Evolutionary conservation across 2,888 invertebrate species (phyloP).

Genomic region (Meiosimyza decipiens): DNA sequence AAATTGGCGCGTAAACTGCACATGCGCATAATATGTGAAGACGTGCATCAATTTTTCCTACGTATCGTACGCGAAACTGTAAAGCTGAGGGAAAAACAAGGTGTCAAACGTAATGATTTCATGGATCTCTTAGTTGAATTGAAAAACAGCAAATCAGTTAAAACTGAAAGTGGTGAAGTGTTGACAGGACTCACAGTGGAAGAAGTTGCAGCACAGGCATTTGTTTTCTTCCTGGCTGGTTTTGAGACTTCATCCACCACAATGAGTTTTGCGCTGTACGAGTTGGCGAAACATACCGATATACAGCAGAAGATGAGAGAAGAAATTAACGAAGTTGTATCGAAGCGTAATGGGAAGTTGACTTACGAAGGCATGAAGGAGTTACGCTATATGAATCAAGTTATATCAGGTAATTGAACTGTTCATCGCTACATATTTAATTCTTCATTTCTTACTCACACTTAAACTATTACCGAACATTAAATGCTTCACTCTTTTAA

Average conservation of each 20-base stretch:
- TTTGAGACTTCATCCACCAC: constrained; percentile 69
- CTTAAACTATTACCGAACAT: too few species aligned
- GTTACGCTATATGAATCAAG: constrained; percentile 67
- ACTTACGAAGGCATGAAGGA: constrained; percentile 62
- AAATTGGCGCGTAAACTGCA: constrained; percentile 40
- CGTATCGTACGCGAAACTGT: constrained; percentile 63
- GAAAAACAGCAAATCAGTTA: constrained; percentile 48
- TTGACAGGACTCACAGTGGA: constrained; percentile 55
- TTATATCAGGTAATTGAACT: constrained; percentile 63
- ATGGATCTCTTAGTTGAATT: constrained; percentile 67
- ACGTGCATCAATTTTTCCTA: constrained; percentile 54
- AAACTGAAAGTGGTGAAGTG: constrained; percentile 43
- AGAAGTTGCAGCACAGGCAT: constrained; percentile 69
- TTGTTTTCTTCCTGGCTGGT: constrained; percentile 70
- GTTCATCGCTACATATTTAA: neutral
- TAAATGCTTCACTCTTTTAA: too few species aligned
- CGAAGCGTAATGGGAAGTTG: constrained; percentile 60
- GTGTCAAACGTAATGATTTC: constrained; percentile 66
- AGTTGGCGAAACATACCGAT: constrained; percentile 67
- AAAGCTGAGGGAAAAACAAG: constrained; percentile 56
- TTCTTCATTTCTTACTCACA: too few species aligned
- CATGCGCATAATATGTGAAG: constrained; percentile 41
- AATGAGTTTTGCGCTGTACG: constrained; percentile 67
- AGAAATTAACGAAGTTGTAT: constrained; percentile 65
- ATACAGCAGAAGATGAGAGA: constrained; percentile 65